Evolutionary conservation across 1,140 invertebrate genomes (phyloP).

Genomic region (Anoplophora glabripennis): DNA sequence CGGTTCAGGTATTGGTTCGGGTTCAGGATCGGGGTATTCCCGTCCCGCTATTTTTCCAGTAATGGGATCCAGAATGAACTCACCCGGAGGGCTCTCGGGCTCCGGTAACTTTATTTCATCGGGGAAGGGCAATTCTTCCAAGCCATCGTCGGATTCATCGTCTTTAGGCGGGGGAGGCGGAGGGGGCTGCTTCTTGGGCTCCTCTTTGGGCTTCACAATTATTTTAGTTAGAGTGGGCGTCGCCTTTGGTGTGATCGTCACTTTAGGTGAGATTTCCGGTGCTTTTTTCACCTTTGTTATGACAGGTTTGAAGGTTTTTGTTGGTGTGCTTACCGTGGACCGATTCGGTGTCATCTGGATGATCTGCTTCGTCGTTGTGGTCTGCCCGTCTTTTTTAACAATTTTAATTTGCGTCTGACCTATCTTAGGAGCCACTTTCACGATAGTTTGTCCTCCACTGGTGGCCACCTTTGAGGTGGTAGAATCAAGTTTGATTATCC

Average conservation of each 20-base stretch:
- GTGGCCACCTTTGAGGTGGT: slow-evolving; percentile 39
- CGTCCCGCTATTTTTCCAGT: slow-evolving; percentile 62
- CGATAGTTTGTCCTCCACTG: slow-evolving; percentile 41
- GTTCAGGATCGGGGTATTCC: slow-evolving; percentile 54
- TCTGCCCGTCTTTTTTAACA: slow-evolving; percentile 40
- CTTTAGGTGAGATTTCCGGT: neutral
- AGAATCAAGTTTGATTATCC: slow-evolving; percentile 49
- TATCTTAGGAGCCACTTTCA: slow-evolving; percentile 47
- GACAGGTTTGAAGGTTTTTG: slow-evolving; percentile 7
- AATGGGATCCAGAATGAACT: slow-evolving; percentile 65
- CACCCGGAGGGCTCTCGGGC: slow-evolving; percentile 63
- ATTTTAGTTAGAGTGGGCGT: neutral
- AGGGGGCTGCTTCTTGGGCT: slow-evolving; percentile 6
- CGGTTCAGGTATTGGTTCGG: slow-evolving; percentile 41
- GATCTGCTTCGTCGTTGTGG: slow-evolving; percentile 22
- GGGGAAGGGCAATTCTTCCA: slow-evolving; percentile 51
- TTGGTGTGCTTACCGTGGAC: neutral
- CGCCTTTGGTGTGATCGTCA: slow-evolving; percentile 5
- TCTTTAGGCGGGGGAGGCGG: slow-evolving; percentile 19
- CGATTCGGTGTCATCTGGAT: slow-evolving; percentile 22
- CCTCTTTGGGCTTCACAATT: neutral
- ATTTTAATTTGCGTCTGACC: slow-evolving; percentile 46
- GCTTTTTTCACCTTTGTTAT: slow-evolving; percentile 11
- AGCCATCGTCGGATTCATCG: slow-evolving; percentile 44
- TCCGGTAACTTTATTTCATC: slow-evolving; percentile 57